Evolutionary conservation across 1,140 invertebrate species (phyloP).

Genomic region (Eurosta solidaginis): DNA sequence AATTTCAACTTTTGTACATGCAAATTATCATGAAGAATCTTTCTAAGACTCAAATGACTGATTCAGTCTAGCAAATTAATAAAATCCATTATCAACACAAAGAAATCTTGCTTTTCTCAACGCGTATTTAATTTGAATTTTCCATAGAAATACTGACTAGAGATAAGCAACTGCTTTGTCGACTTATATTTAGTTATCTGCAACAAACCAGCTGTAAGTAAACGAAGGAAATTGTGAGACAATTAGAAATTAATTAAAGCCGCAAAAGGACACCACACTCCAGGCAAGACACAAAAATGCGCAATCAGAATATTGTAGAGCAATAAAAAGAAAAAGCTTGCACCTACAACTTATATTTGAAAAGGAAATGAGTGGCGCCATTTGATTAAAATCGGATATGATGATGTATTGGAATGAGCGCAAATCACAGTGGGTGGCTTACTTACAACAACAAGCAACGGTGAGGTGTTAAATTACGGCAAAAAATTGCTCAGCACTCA

Average conservation of each 20-base stretch:
- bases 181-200: too few species aligned
- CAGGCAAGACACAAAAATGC: not conserved
- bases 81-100: too few species aligned
- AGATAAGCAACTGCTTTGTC: too few species aligned
- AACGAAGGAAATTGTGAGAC: not conserved
- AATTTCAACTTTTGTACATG: too few species aligned
- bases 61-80: too few species aligned
- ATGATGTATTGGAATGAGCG: too few species aligned
- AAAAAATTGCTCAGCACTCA: too few species aligned
- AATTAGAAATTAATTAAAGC: slow-evolving; percentile 10
- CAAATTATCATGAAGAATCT: too few species aligned
- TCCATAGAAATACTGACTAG: too few species aligned
- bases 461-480: not conserved
- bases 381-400: not conserved
- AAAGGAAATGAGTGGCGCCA: not conserved
- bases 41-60: too few species aligned
- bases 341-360: not conserved
- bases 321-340: not conserved
- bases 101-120: too few species aligned
- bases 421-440: not conserved
- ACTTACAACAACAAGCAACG: not conserved
- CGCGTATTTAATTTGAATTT: too few species aligned
- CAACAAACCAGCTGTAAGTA: not conserved
- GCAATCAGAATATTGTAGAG: not conserved
- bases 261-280: not conserved